Evolutionary conservation across 2,113 vertebrate genomes (phyloP).

Genomic region (Mustelus asterias): DNA sequence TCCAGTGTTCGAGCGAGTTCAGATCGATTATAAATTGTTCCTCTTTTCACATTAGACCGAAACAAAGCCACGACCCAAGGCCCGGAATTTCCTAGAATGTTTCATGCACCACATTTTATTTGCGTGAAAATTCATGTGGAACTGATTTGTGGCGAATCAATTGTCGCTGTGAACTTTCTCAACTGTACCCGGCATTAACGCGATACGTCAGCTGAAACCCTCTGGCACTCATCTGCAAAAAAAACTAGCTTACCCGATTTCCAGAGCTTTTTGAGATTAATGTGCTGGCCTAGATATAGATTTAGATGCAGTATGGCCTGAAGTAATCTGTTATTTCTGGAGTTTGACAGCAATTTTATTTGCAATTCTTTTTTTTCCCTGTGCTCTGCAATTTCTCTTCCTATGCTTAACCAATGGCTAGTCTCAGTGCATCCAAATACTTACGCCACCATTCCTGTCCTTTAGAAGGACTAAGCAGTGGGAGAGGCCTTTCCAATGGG

Average conservation of each 20-base stretch:
- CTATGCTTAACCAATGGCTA: too few species aligned
- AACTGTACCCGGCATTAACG: background rate
- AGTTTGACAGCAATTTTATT: background rate
- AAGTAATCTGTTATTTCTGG: background rate
- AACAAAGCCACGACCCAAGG: background rate
- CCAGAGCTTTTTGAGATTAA: background rate
- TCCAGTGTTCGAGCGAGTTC: background rate
- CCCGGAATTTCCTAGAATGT: background rate
- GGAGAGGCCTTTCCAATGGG: background rate
- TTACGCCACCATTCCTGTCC: background rate
- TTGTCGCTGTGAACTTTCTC: background rate
- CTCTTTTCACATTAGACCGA: background rate
- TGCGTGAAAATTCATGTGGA: background rate
- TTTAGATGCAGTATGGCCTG: background rate
- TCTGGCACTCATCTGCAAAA: background rate
- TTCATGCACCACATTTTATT: background rate
- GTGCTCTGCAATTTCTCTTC: background rate
- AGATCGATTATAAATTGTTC: background rate
- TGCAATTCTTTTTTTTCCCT: too few species aligned
- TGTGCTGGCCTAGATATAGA: background rate
- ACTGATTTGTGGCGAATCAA: background rate
- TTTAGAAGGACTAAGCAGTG: background rate
- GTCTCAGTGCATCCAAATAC: too few species aligned
- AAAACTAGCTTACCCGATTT: background rate
- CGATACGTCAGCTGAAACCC: background rate